phyloP scores from a whole-genome alignment of 2,888 invertebrate species.

The Ichneumon xanthorius region DNA sequence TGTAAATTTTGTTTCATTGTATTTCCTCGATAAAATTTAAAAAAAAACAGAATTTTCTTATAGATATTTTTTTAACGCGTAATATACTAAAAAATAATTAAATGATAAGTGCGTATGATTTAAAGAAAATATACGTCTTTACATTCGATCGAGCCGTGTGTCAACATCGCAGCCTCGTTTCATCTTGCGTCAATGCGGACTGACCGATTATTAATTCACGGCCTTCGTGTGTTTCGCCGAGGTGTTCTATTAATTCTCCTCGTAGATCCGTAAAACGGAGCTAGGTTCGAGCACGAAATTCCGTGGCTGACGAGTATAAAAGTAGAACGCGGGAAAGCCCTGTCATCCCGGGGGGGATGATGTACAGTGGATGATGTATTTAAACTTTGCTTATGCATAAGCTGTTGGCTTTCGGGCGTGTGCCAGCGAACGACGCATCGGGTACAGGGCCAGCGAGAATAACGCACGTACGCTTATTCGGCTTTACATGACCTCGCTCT shows the following conservation, averaged over 20 bases:
- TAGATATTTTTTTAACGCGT: too few species aligned
- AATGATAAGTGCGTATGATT: too few species aligned
- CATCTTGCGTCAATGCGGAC: neutral
- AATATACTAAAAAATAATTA: too few species aligned
- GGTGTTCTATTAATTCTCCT: conserved; percentile 2
- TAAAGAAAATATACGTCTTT: neutral
- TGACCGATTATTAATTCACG: conserved; percentile 20
- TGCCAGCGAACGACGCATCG: conserved; percentile 50
- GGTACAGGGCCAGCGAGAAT: conserved; percentile 62
- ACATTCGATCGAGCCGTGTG: neutral
- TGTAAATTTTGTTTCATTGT: too few species aligned
- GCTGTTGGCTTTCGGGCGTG: neutral
- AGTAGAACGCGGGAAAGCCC: conserved; percentile 35
- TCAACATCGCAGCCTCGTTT: conserved; percentile 7
- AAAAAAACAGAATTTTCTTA: too few species aligned
- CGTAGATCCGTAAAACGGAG: neutral
- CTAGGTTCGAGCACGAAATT: conserved; percentile 30
- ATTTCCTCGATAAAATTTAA: too few species aligned
- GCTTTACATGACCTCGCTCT: conserved; percentile 50
- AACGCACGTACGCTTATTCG: neutral
- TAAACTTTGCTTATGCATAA: neutral
- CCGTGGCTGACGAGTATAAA: conserved; percentile 7
- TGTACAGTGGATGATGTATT: neutral
- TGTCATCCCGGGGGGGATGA: conserved; percentile 30
- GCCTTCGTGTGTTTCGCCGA: neutral